Percentiles rank a stretch among this genome's conserved stretches.
phyloP scores from a whole-genome alignment of 1,140 invertebrate genomes.

The Oncopodura yosiiana region DNA sequence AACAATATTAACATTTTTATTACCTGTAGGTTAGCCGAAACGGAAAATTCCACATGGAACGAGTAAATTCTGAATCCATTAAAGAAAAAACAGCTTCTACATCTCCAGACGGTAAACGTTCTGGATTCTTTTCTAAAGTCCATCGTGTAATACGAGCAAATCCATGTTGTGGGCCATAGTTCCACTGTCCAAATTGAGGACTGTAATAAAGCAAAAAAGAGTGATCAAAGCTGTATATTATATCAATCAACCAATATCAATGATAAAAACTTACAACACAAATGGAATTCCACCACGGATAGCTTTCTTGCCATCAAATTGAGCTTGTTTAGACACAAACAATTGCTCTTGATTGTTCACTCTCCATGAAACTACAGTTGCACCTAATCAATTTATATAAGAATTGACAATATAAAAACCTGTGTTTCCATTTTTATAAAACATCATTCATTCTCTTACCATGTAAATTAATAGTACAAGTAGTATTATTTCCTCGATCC shows the following conservation, averaged over 20 bases:
- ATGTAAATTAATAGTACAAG: conserved; percentile 86
- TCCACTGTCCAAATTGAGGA: conserved; percentile 90
- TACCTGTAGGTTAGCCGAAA: conserved; percentile 40
- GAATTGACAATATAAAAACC: not conserved
- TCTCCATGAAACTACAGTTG: conserved; percentile 86
- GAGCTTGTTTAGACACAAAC: conserved; percentile 86
- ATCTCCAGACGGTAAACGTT: conserved; percentile 74
- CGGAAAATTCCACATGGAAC: conserved; percentile 88
- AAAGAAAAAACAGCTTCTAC: conserved; percentile 82
- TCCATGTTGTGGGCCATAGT: conserved; percentile 84
- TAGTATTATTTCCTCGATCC: conserved; percentile 88
- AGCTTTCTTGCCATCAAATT: conserved; percentile 89
- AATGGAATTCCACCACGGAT: conserved; percentile 91
- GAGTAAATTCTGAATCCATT: conserved; percentile 83
- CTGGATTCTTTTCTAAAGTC: conserved; percentile 72
- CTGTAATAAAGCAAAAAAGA: conserved; percentile 48
- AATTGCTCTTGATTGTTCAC: conserved; percentile 89
- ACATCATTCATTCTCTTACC: conserved; percentile 67
- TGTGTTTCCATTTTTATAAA: not conserved
- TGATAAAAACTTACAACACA: conserved; percentile 94
- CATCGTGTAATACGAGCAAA: conserved; percentile 84
- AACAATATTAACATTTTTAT: not conserved
- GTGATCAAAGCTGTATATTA: too few relatives aligned
- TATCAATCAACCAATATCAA: too few relatives aligned
- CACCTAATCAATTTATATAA: conserved; percentile 49